A percentile compares a stretch with the other conserved stretches of the same genome.
Evolutionary conservation across 2,797 vertebrate genomes (phyloP).

Genomic region (Myioborus melanocephalus): DNA sequence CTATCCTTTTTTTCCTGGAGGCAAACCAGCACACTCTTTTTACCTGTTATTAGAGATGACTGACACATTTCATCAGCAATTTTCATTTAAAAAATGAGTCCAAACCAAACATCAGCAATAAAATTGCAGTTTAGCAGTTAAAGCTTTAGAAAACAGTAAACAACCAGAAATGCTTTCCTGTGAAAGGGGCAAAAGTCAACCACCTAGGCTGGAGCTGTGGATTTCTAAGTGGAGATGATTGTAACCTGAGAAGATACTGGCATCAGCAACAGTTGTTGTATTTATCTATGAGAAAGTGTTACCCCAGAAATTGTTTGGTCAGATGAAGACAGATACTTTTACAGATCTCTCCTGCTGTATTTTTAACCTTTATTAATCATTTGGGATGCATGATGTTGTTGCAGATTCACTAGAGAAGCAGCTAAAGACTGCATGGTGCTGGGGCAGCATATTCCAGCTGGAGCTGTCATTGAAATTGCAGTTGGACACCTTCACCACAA

Average conservation of each 20-base stretch:
- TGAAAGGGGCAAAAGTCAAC: not conserved
- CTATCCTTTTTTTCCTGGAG: not conserved
- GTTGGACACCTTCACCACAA: constrained; percentile 87
- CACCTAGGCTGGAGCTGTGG: not conserved
- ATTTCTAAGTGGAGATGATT: not conserved
- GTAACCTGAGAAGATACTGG: not conserved
- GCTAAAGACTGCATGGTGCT: constrained; percentile 82
- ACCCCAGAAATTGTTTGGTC: not conserved
- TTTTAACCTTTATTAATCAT: not conserved
- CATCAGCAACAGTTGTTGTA: not conserved
- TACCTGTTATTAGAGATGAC: not conserved
- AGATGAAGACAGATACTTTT: not conserved
- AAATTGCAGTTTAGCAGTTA: not conserved
- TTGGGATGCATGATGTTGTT: not conserved
- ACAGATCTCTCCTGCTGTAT: not conserved
- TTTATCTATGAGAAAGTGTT: not conserved
- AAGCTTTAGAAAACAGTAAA: not conserved
- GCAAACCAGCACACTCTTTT: not conserved
- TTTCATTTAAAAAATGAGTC: not conserved
- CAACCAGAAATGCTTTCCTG: not conserved
- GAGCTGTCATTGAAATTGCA: constrained; percentile 83
- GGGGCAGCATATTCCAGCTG: constrained; percentile 84
- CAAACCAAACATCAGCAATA: not conserved
- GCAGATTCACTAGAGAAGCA: constrained; percentile 85
- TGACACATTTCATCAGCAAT: not conserved